Percentiles rank a stretch among this genome's conserved stretches.
These are phyloP conservation scores for Thumatha senex DNA, from an alignment of 2,888 invertebrate species.

Conservation along the genomic window DNA sequence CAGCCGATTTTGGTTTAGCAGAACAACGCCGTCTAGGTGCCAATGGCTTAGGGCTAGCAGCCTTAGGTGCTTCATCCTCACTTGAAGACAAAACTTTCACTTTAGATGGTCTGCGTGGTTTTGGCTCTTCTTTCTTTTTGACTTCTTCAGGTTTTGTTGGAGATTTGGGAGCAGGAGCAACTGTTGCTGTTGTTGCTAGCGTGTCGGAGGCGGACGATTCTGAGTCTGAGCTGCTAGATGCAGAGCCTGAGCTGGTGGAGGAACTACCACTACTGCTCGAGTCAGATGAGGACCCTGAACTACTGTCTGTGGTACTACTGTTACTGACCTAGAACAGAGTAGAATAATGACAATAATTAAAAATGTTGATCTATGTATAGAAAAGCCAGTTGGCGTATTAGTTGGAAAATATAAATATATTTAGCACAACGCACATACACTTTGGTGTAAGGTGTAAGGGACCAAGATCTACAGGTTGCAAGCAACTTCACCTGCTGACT, in stretches of 20 bases:
- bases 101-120: constrained; percentile 63
- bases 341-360: not conserved
- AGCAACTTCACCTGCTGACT: too few species aligned
- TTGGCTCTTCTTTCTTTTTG: constrained; percentile 65
- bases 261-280: constrained; percentile 88
- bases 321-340: constrained; percentile 66
- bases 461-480: too few species aligned
- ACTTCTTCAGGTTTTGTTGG: constrained; percentile 65
- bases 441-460: too few species aligned
- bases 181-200: constrained; percentile 42
- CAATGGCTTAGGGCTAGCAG: constrained; percentile 59
- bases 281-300: constrained; percentile 87
- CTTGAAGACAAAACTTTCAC: constrained; percentile 82
- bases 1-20: constrained; percentile 85
- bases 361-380: not conserved
- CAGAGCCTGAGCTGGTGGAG: constrained; percentile 87
- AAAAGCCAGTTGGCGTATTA: too few species aligned
- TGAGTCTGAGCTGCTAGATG: constrained; percentile 87
- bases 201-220: constrained; percentile 85
- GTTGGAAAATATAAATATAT: too few species aligned
- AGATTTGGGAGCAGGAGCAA: constrained; percentile 58
- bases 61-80: constrained; percentile 83
- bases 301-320: constrained; percentile 84
- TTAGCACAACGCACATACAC: too few species aligned
- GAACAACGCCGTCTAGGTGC: constrained; percentile 78